Evolutionary conservation across 2,888 invertebrate genomes (phyloP).

Genomic region (Rhagium mordax): DNA sequence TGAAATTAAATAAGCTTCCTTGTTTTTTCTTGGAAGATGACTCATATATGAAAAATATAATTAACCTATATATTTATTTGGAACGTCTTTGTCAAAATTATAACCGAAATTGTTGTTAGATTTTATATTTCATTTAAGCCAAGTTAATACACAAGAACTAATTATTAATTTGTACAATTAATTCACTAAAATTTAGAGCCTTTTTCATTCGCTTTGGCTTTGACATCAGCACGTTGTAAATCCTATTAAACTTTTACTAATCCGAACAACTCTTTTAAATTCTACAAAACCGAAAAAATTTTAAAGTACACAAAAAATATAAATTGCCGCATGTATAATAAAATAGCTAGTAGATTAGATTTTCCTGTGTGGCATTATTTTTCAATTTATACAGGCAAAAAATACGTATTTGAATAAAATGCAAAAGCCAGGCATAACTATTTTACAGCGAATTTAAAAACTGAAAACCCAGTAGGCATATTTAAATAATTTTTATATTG

Average conservation of each 20-base stretch:
- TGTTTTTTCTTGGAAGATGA: too few relatives aligned
- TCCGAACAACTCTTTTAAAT: constrained; percentile 13
- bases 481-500: constrained; percentile 14
- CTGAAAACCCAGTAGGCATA: not conserved
- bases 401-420: constrained; percentile 24
- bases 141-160: not conserved
- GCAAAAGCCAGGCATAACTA: constrained; percentile 15
- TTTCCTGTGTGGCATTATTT: constrained; percentile 40
- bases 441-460: constrained; percentile 25
- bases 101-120: too few relatives aligned
- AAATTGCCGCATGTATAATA: constrained; percentile 43
- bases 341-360: constrained; percentile 43
- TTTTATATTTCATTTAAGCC: too few relatives aligned
- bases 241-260: constrained; percentile 16
- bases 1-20: too few relatives aligned
- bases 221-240: not conserved
- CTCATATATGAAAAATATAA: too few relatives aligned
- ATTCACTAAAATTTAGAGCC: constrained; percentile 1
- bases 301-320: constrained; percentile 39
- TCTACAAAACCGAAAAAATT: constrained; percentile 7
- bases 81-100: too few relatives aligned
- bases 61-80: too few relatives aligned
- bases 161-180: not conserved
- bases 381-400: constrained; percentile 34
- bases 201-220: not conserved